phyloP scores from a whole-genome alignment of 1,140 invertebrate species.

The Aleiodes sp. region DNA sequence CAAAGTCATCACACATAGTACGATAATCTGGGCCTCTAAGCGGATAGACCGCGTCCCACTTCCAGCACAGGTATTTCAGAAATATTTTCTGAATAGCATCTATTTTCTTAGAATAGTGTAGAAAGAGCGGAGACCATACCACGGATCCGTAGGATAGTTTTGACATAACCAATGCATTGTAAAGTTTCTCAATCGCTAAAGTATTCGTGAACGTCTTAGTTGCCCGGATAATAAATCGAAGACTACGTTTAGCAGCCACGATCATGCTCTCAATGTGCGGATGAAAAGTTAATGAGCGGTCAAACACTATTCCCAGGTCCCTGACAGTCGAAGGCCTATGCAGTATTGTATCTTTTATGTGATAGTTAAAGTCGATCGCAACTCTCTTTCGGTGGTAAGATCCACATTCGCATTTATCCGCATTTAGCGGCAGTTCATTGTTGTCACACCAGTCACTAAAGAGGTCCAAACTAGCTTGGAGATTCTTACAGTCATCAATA shows the following conservation, averaged over 20 bases:
- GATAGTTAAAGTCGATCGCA: neutral
- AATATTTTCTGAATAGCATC: neutral
- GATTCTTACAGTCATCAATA: neutral
- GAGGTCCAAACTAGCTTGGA: constrained; percentile 19
- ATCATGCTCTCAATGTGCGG: neutral
- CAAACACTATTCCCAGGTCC: constrained; percentile 27
- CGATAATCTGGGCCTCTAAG: neutral
- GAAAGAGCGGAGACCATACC: neutral
- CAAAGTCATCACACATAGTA: neutral
- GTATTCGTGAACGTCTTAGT: neutral
- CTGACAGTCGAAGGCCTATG: neutral
- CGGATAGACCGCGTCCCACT: neutral
- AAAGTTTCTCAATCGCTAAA: neutral
- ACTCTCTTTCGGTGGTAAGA: neutral
- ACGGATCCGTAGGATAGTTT: neutral
- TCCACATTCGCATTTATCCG: constrained; percentile 20
- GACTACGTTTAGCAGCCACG: neutral
- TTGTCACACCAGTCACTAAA: constrained; percentile 11
- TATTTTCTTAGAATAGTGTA: neutral
- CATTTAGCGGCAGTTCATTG: constrained; percentile 8
- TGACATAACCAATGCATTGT: neutral
- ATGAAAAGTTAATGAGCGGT: constrained; percentile 20
- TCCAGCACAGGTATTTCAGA: neutral
- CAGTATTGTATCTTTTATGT: neutral
- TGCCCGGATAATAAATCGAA: neutral